Base-by-base conservation (phyloP, 1,140 invertebrate species). In the Rhopalosiphum padi region DNA sequence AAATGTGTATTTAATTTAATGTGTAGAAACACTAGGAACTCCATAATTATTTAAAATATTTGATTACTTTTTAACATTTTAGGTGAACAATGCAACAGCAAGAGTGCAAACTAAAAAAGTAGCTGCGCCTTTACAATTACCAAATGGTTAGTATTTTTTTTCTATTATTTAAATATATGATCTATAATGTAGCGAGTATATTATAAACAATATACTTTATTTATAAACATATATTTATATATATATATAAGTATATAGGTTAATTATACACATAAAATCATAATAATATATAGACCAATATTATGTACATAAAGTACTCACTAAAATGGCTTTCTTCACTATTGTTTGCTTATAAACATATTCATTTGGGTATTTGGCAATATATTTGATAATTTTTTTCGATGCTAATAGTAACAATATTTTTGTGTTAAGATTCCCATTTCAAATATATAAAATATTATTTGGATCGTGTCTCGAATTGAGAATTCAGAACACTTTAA, bases 81-180 rank as follows among this genome's bases (percentile, higher is more conserved):
- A 99, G 98, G 98, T 99, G 95, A 99, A 99, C 97, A 99, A 99
- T 96, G 98, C 98, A 94, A 99, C 98, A 95, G 98, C 98, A 94
- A 97, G 98, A 96, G 98, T 99, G 95, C 98, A 99, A 97, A 99
- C 98, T 95, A 99, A 99, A 97, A 99, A 99, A 97, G 97, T 98
- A 95, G 89, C 89, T 37, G 48, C 90, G 21, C 97, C 98, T 94
- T 96, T 98, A 95, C 91, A 92, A 85, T 97, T 99, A 95, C 98
- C 98, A 95, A 98, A 98, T 97, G 98, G 98, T 99, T 97, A 97
- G 98, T 96, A 94, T 92, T 94, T 94, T 68, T 77, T 82, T 93
- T n/a, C 22, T 51, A n/a, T 41, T 41, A 68, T 68, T 77, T 77
- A 6, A n/a, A n/a, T 77, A n/a, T 77, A n/a, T 77, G 18, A 77